phyloP scores from a whole-genome alignment of 2,888 invertebrate genomes.

The Eupithecia dodoneata region DNA sequence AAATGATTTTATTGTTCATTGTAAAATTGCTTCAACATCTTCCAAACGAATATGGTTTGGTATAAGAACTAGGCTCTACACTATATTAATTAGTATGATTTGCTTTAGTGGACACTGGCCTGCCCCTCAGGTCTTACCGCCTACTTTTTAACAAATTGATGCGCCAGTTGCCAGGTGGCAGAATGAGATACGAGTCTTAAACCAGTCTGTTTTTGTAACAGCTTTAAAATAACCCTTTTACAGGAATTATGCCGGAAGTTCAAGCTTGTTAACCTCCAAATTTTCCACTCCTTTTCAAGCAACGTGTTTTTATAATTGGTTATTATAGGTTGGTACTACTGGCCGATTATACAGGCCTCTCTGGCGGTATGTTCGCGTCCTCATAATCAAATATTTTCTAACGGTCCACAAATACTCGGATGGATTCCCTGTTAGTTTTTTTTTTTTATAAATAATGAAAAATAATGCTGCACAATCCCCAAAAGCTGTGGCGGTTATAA shows the following conservation, averaged over 20 bases:
- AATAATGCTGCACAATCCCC: too few species aligned
- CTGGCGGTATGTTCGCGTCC: not conserved
- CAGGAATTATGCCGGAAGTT: slow-evolving; percentile 31
- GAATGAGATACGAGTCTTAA: slow-evolving; percentile 43
- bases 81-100: not conserved
- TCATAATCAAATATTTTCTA: not conserved
- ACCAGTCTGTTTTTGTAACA: slow-evolving; percentile 41
- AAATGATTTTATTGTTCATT: not conserved
- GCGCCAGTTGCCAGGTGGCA: slow-evolving; percentile 49
- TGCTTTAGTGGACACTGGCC: slow-evolving; percentile 13
- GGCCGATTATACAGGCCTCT: not conserved
- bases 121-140: not conserved
- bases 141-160: slow-evolving; percentile 60
- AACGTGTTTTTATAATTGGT: slow-evolving; percentile 13
- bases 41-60: not conserved
- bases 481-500: too few species aligned
- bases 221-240: slow-evolving; percentile 46
- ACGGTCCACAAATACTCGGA: not conserved
- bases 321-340: slow-evolving; percentile 9
- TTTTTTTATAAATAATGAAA: not conserved
- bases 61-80: not conserved
- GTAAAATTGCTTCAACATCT: not conserved
- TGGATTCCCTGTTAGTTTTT: not conserved
- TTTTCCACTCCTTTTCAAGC: slow-evolving; percentile 24
- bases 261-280: slow-evolving; percentile 38